A percentile compares a stretch with the other conserved stretches of the same genome.
phyloP scores from a whole-genome alignment of 2,888 invertebrate genomes.

The Andrena bicolor region DNA sequence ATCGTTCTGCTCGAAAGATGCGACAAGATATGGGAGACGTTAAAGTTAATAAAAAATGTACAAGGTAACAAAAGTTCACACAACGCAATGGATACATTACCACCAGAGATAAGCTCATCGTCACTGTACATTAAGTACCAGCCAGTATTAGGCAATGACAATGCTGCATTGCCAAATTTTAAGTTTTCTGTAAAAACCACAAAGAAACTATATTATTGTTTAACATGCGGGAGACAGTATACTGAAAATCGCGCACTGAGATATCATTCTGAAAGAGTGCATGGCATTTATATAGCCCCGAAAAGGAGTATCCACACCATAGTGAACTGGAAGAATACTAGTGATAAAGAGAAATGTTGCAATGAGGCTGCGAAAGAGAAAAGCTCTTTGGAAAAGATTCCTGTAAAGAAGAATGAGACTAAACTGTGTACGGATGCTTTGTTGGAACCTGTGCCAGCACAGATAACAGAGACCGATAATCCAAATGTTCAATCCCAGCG shows the following conservation, averaged over 20 bases:
- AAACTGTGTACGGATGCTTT: not conserved
- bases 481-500: not conserved
- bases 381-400: slow-evolving; percentile 2
- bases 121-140: slow-evolving; percentile 70
- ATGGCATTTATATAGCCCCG: slow-evolving; percentile 72
- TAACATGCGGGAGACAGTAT: slow-evolving; percentile 77
- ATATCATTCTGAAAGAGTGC: slow-evolving; percentile 74
- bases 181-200: slow-evolving; percentile 75
- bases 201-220: slow-evolving; percentile 76
- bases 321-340: not conserved
- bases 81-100: not conserved
- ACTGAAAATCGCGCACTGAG: slow-evolving; percentile 66
- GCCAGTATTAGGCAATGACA: slow-evolving; percentile 72
- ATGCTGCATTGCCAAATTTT: slow-evolving; percentile 76
- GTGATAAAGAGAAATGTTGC: slow-evolving; percentile 1
- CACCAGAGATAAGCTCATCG: not conserved
- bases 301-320: slow-evolving; percentile 9
- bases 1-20: slow-evolving; percentile 78
- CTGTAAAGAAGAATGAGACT: slow-evolving; percentile 17
- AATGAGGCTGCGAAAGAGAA: not conserved
- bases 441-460: not conserved
- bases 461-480: not conserved
- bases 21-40: slow-evolving; percentile 83
- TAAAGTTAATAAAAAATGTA: slow-evolving; percentile 78
- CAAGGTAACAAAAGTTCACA: slow-evolving; percentile 49